Percentiles rank a stretch among this genome's conserved stretches.
Conservation (phyloP, 2,888 invertebrate species). For the Hypsopygia costalis region DNA sequence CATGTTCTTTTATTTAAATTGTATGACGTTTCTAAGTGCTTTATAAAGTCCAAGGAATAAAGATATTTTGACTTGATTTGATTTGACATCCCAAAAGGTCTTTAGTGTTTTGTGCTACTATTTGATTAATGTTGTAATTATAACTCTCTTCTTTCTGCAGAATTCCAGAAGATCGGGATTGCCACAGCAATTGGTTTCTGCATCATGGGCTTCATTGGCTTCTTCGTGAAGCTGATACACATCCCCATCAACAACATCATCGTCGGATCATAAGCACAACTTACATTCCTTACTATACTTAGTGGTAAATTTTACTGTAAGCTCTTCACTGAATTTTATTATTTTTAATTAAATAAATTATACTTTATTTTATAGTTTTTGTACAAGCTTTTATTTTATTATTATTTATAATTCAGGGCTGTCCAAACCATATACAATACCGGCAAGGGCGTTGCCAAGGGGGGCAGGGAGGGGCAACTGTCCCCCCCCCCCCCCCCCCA, state of each 20-base stretch:
- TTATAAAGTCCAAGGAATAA: too few relatives aligned
- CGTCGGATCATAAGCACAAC: conserved; percentile 90
- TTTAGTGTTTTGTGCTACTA: too few relatives aligned
- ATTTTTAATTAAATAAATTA: conserved; percentile 66
- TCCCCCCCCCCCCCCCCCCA: too few relatives aligned
- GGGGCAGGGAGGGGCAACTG: too few relatives aligned
- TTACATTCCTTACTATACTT: conserved; percentile 32
- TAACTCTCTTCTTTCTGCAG: conserved; percentile 74
- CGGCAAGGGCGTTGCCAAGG: too few relatives aligned
- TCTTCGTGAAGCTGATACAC: conserved; percentile 99
- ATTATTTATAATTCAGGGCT: too few relatives aligned
- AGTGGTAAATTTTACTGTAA: conserved; percentile 54
- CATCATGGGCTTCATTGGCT: conserved; percentile 99
- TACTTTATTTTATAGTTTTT: conserved; percentile 46
- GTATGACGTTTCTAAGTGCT: too few relatives aligned
- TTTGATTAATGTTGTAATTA: conserved; percentile 4
- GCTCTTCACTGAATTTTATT: conserved; percentile 44
- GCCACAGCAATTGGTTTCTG: conserved; percentile 99
- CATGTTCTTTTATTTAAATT: too few relatives aligned
- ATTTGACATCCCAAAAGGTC: too few relatives aligned
- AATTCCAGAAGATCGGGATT: conserved; percentile 99
- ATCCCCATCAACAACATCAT: conserved; percentile 99
- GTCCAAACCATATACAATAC: too few relatives aligned
- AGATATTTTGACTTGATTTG: too few relatives aligned
- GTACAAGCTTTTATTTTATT: conserved; percentile 19